These are phyloP conservation scores for Hapalemur alaotrensis DNA, from an alignment of 2,797 vertebrate species.

Conservation along the genomic window DNA sequence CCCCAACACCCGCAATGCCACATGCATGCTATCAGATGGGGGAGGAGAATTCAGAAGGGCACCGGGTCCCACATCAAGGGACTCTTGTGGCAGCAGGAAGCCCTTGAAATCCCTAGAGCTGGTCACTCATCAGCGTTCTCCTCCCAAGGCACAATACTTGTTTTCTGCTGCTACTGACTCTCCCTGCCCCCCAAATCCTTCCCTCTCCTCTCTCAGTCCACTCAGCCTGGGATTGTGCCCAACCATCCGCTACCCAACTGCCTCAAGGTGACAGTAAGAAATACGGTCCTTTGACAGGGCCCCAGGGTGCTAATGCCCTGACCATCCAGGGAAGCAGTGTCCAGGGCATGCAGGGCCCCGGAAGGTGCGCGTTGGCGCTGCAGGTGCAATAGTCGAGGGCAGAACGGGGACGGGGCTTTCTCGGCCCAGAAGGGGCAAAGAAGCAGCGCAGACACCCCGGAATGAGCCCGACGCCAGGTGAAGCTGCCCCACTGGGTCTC, in stretches of 20 bases:
- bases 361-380: accelerated
- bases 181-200: not conserved
- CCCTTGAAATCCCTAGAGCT: not conserved
- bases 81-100: not conserved
- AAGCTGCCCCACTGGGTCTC: not conserved
- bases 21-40: accelerated
- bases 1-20: too few species aligned
- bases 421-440: not conserved
- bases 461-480: not conserved
- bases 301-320: not conserved
- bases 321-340: not conserved
- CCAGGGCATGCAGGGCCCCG: not conserved
- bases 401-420: not conserved
- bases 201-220: not conserved
- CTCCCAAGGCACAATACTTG: not conserved
- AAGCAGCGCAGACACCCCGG: not conserved
- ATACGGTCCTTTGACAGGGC: not conserved
- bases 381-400: not conserved
- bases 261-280: not conserved
- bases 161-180: not conserved
- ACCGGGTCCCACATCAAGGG: not conserved
- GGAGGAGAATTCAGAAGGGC: not conserved
- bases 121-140: not conserved
- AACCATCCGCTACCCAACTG: not conserved
- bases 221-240: not conserved